Evolutionary conservation across 2,797 vertebrate species (phyloP), one percentile per base, ranked within the genome.

Genomic region (Harpagifer antarcticus): DNA sequence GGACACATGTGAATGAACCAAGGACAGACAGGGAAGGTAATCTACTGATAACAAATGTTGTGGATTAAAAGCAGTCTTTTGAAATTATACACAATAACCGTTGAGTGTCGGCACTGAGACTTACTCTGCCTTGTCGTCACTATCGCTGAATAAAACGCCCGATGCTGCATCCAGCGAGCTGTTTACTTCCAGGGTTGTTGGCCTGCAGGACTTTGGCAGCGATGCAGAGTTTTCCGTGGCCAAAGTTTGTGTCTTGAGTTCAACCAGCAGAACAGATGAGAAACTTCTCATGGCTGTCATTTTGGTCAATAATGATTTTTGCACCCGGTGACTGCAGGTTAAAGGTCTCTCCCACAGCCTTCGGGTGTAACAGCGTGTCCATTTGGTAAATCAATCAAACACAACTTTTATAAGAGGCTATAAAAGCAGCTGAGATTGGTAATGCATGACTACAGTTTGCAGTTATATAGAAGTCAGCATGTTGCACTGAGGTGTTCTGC

Each of bases 1-100:
- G 86, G 76, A 69, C 74, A 83, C 79, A 81, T 88, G 37, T 88
- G 84, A 90, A 89, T 89, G 75, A 68, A 77, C 74, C 68, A 62
- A 81, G 75, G 72, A 81, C 75, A 80, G 76, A 76, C 66, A 62
- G 49, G 57, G 71, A 65, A 77, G 72, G 63, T 75, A 62, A 76
- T 84, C 73, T 74, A 52, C 62, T 66, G 75, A 81, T 84, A 69
- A 62, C 77, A 63, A 67, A 60, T 71, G 48, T 49, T 40, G 23
- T 27, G 63, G 78, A 82, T 37, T 79, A 72, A 87, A 74, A 76
- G 74, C 50, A 50, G 59, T 5, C 37, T 60, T 59, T 76, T 82
- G 60, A 65, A 72, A 73, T 68, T 47, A 82, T 54, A n/a, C 48
- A 83, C 77, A 83, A 55, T 75, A 76, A 82, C 69, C 52, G 43